Evolutionary conservation across 2,113 vertebrate genomes (phyloP), one percentile per base, ranked within the genome.

Genomic region (Tachysurus vachellii): DNA sequence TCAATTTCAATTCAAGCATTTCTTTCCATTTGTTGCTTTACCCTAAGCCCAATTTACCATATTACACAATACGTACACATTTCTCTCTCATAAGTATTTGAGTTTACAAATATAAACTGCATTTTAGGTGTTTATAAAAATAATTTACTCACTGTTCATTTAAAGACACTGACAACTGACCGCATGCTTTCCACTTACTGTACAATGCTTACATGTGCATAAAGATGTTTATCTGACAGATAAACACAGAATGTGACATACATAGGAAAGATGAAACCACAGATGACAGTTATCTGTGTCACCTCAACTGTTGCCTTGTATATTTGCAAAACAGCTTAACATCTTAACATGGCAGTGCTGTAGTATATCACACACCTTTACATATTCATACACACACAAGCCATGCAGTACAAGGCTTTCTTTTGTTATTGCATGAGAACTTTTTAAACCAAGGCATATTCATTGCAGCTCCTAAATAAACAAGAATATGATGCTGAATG

Each of bases 181-280:
- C 57, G 62, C 59, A 71, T 57, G 82, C 59, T 85, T 90, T 87
- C 64, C 71, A 85, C 54, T 73, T 61, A 62, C 36, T 36, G 36
- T 36, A 36, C 42, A 81, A 57, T 62, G 80, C 26, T 83, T 81
- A 80, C 83, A 36, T 71, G 71, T 80, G 64, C 79, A 86, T 50
- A 54, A 73, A 80, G 59, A 87, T 89, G 81, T 64, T 87, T 87
- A 83, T 47, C 42, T 75, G 83, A 64, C 64, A 80, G 56, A 85
- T 80, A 68, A 47, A 47, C n/a, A 70, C 42, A 71, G 76, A 75
- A 68, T 56, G 76, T 87, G 86, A 83, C 42, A 76, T 59, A 64
- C 80, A 83, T 47, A 54, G n/a, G 42, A 21, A 47, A 84, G 31
- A 89, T 50, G n/a, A 53, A 89, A 89, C 85, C 88, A 87, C 85